Conservation (phyloP, 2,888 invertebrate genomes). For the Zaprionus obscuricornis region DNA sequence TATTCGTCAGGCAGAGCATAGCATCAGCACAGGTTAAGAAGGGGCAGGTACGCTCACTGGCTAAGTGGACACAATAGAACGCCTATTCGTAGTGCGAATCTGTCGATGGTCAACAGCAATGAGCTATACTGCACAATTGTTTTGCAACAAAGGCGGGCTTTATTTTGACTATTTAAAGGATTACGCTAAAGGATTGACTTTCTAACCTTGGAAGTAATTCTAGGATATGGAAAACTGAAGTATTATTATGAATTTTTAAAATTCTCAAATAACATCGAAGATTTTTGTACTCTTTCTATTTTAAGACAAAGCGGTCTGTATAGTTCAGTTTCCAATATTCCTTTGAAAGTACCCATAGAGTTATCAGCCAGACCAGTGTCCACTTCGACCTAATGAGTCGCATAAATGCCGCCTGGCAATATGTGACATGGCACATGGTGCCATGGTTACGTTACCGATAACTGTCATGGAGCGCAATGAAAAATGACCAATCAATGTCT, state of each 20-base stretch:
- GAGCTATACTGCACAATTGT: constrained; percentile 58
- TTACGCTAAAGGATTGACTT: constrained; percentile 83
- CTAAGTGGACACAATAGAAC: constrained; percentile 67
- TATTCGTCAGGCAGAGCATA: constrained; percentile 43
- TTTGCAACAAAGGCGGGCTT: constrained; percentile 81
- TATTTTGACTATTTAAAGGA: constrained; percentile 83
- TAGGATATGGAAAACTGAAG: no score
- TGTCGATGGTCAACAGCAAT: constrained; percentile 53
- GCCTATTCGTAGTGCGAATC: constrained; percentile 69
- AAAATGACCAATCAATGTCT: constrained; percentile 82
- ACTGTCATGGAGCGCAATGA: constrained; percentile 78
- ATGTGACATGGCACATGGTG: constrained; percentile 51
- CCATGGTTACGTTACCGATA: constrained; percentile 50
- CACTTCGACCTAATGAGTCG: constrained; percentile 67
- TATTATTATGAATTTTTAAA: no score
- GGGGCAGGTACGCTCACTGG: constrained; percentile 56
- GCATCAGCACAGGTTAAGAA: constrained; percentile 12
- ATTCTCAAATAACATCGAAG: no score
- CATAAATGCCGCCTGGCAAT: constrained; percentile 56
- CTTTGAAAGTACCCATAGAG: constrained; percentile 13
- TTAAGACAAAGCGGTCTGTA: no score
- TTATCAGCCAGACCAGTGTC: constrained; percentile 38
- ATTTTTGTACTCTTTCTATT: no score
- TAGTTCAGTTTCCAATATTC: no score
- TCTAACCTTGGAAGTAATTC: constrained; percentile 79